Evolutionary conservation across 1,140 invertebrate genomes (phyloP).

Genomic region (Listronotus bonariensis): DNA sequence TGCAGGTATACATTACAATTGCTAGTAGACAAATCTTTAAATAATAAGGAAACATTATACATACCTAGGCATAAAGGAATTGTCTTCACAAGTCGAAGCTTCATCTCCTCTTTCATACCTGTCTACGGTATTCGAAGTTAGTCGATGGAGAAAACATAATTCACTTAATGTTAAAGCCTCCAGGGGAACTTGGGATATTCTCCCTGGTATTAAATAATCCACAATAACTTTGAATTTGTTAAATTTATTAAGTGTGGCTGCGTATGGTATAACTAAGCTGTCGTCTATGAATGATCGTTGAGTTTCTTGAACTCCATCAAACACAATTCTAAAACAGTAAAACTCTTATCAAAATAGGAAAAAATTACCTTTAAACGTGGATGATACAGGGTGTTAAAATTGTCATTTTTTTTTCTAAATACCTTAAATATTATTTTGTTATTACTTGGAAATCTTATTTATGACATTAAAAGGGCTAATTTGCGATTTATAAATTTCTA

Average conservation of each 20-base stretch:
- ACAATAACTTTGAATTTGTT: constrained; percentile 64
- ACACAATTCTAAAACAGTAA: constrained; percentile 59
- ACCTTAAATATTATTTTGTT: too few relatives aligned
- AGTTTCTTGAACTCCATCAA: constrained; percentile 64
- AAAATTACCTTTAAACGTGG: too few relatives aligned
- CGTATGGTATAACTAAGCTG: constrained; percentile 61
- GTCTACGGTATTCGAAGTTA: constrained; percentile 64
- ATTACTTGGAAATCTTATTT: too few relatives aligned
- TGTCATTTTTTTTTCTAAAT: too few relatives aligned
- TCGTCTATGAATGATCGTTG: constrained; percentile 54
- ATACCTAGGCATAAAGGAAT: constrained; percentile 48
- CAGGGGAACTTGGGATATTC: constrained; percentile 53
- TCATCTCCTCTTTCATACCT: constrained; percentile 60
- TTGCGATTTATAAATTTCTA: too few relatives aligned
- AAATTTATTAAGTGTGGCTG: constrained; percentile 64
- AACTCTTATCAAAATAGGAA: too few relatives aligned
- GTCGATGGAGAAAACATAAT: constrained; percentile 63
- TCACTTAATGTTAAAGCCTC: constrained; percentile 58
- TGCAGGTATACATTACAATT: too few relatives aligned
- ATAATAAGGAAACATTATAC: constrained; percentile 15
- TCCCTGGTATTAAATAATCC: constrained; percentile 63
- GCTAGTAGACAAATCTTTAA: too few relatives aligned
- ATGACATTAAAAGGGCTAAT: too few relatives aligned
- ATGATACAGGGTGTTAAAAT: too few relatives aligned
- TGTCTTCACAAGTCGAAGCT: constrained; percentile 48